Evolutionary conservation across 2,113 vertebrate genomes (phyloP), one percentile per base, ranked within the genome.

Genomic region (Collichthys lucidus): DNA sequence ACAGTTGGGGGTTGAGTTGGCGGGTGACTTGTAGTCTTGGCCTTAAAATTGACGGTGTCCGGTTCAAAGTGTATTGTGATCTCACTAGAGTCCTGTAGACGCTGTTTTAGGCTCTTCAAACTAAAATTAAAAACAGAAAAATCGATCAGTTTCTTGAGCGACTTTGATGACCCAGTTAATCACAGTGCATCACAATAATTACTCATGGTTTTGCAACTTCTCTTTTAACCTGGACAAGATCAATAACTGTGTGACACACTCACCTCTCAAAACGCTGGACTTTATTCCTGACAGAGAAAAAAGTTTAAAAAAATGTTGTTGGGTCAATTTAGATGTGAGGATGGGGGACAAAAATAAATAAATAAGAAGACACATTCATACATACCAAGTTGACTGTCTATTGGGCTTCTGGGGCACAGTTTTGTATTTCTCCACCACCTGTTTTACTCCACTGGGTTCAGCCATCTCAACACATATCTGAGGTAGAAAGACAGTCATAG

Each of bases 381-480:
- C 82, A 40, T 40, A 40, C 55, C 56, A 46, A 20, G n/a, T 2
- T 6, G 0, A 0, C 1, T 0, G 2, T 12, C 19, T 5, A 11
- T 26, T 0, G 0, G 0, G 20, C 1, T 6, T 15, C 0, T 0
- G 8, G 19, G 2, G 10, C 3, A 47, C 31, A 5, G 19, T 4
- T 4, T 72, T 55, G 35, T 11, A 47, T 19, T 57, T 64, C 6
- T 83, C 29, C 59, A 83, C 0, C 40, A 80, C 82, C 5, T 61
- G 11, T 0, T 9, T 31, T 6, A 87, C 79, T 11, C 49, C 59
- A 1, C 55, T 29, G 31, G 59, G 11, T 17, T 77, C 59, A 0
- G 42, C 24, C 88, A 89, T 83, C 64, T 89, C 85, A 2, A 89
- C 46, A 16, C 55, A 89, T 8, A 85, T 77, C 88, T 89, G 59